phyloP scores from a whole-genome alignment of 2,797 vertebrate species.

The Hypotaenidia okinawae region DNA sequence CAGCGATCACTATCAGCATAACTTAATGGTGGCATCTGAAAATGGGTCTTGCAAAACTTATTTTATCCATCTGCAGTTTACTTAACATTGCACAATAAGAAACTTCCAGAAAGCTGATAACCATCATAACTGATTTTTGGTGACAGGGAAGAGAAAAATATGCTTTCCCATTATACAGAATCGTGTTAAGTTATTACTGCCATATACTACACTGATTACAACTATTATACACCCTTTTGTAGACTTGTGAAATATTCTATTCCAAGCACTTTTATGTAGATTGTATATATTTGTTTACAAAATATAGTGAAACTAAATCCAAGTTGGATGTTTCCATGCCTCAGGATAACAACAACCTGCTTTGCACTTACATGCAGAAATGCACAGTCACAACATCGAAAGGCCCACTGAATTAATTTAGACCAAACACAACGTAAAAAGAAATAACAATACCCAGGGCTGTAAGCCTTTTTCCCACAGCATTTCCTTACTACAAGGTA shows the following conservation, averaged over 20 bases:
- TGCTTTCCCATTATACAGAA: background rate
- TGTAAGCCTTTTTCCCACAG: background rate
- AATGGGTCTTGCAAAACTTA: background rate
- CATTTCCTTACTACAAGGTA: background rate
- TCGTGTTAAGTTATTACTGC: background rate
- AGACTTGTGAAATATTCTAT: slow-evolving; percentile 11
- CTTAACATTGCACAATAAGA: background rate
- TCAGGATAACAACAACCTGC: slow-evolving; percentile 40
- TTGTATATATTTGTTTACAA: slow-evolving; percentile 64
- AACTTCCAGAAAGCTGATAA: background rate
- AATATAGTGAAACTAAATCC: slow-evolving; percentile 71
- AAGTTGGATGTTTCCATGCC: slow-evolving; percentile 33
- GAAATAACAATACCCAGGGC: background rate
- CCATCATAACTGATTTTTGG: background rate
- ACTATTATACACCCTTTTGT: background rate
- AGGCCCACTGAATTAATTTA: background rate
- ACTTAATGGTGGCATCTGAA: background rate
- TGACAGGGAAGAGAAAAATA: background rate
- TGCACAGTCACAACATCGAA: background rate
- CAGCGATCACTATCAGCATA: background rate
- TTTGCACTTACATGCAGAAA: slow-evolving; percentile 35
- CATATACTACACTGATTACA: background rate
- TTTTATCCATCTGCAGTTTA: background rate
- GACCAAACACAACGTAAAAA: background rate
- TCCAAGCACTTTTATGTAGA: slow-evolving; percentile 49